A percentile compares a stretch with the other conserved stretches of the same genome.
phyloP scores from a whole-genome alignment of 2,113 vertebrate genomes.

The Acanthochromis polyacanthus region DNA sequence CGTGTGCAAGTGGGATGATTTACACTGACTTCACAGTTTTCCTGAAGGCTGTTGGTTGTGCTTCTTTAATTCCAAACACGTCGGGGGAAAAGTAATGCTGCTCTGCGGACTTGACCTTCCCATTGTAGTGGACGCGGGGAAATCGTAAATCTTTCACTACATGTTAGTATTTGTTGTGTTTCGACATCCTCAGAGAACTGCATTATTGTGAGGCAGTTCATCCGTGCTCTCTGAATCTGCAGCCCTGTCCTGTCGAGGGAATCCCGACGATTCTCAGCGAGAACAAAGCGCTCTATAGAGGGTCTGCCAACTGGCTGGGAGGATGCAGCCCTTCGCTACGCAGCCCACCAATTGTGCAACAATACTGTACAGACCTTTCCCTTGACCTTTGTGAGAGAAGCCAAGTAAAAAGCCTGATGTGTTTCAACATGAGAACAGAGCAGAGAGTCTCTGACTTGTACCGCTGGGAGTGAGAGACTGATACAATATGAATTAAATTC shows the following conservation, averaged over 20 bases:
- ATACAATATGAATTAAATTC: not conserved
- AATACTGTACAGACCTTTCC: conserved; percentile 74
- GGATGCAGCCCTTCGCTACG: conserved; percentile 21
- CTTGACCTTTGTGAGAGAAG: conserved; percentile 67
- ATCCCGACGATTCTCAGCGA: conserved; percentile 46
- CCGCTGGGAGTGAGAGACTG: not conserved
- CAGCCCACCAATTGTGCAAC: conserved; percentile 67
- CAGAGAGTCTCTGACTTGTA: conserved; percentile 8
- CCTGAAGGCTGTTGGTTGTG: not conserved
- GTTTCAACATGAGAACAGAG: conserved; percentile 6
- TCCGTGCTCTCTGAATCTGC: conserved; percentile 18
- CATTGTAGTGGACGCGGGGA: not conserved
- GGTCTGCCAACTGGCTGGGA: conserved; percentile 60
- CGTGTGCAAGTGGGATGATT: not conserved
- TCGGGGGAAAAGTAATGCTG: not conserved
- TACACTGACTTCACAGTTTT: not conserved
- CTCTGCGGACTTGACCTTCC: not conserved
- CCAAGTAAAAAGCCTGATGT: conserved; percentile 25
- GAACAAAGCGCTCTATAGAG: conserved; percentile 74
- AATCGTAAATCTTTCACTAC: not conserved
- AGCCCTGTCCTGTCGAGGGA: conserved; percentile 38
- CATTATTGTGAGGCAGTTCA: conserved; percentile 5
- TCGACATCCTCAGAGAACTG: conserved; percentile 36
- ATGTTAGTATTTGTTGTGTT: not conserved
- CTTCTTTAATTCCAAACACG: conserved; percentile 1